A percentile compares a stretch with the other conserved stretches of the same genome.
Evolutionary conservation across 2,113 vertebrate genomes (phyloP).

Genomic region (Pionites leucogaster): DNA sequence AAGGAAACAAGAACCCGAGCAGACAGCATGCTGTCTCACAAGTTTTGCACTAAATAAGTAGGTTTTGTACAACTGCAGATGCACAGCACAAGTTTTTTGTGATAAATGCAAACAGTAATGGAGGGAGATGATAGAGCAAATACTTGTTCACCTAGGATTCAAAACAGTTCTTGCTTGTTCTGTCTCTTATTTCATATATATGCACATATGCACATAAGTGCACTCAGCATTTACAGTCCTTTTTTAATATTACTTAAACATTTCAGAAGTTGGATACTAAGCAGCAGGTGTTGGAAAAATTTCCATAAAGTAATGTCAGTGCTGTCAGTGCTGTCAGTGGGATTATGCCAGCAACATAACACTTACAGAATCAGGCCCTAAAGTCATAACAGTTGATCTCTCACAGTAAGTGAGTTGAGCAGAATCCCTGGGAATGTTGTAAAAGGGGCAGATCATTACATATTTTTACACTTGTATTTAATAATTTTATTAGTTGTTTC

Average conservation of each 20-base stretch:
- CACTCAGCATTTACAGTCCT: neutral
- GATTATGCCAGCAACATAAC: neutral
- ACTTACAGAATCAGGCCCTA: neutral
- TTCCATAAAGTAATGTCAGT: neutral
- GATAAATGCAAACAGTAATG: neutral
- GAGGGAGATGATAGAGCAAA: neutral
- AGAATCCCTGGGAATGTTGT: neutral
- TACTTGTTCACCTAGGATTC: neutral
- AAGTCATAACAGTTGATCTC: neutral
- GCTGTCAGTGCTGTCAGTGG: neutral
- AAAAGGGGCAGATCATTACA: neutral
- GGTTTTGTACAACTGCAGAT: neutral
- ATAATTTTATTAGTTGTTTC: neutral
- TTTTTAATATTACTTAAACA: neutral
- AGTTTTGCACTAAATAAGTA: neutral
- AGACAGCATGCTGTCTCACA: neutral
- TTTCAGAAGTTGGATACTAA: neutral
- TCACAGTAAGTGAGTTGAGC: neutral
- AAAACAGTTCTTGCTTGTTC: neutral
- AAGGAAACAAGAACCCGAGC: neutral
- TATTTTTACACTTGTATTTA: conserved; percentile 16
- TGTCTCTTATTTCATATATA: neutral
- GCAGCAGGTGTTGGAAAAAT: neutral
- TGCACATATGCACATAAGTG: neutral
- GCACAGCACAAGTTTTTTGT: neutral